Evolutionary conservation across 2,888 invertebrate genomes (phyloP), one percentile per base, ranked within the genome.

Genomic region (Chalcosyrphus nemorum): DNA sequence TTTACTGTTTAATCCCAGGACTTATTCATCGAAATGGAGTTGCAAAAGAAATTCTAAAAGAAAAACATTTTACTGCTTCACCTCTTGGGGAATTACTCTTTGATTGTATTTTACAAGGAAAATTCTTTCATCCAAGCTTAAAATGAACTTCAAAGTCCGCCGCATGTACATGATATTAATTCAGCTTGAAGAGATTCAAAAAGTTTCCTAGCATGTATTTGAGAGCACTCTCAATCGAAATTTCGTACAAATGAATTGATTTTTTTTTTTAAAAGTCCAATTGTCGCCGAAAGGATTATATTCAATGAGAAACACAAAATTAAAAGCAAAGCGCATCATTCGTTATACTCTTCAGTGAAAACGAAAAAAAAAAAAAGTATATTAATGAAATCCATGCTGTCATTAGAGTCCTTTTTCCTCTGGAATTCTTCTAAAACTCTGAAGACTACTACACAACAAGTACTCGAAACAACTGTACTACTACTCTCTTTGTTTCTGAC

Each of bases 291-390:
- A n/a, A 43, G 29, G 32, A 63, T 24, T 57, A n/a, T 56, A 32
- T 52, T 52, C 45, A 45, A 1, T 6, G 29, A 61, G 32, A 32
- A 7, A n/a, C n/a, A n/a, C n/a, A n/a, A 43, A 54, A 54, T 29
- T 32, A 45, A 56, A 43, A 72, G 52, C 15, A 24, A 54, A 54
- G 32, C 15, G 7, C 35, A 41, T 52, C 21, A 74, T 27, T 56
- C 54, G 21, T 45, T 63, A 54, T 32, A 72, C 29, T 9, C 50
- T 52, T 72, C 24, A 47, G 47, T 75, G n/a, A n/a, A n/a, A n/a
- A n/a, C n/a, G n/a, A n/a, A n/a, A n/a, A n/a, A n/a, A n/a, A n/a
- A 24, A 47, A 43, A 24, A 57, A 56, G 15, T n/a, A 47, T 21
- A 65, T 65, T 65, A 65, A 47, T 45, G 65, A 65, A 56, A 65